Evolutionary conservation across 1,140 invertebrate genomes (phyloP).

Genomic region (Linepithema humile): DNA sequence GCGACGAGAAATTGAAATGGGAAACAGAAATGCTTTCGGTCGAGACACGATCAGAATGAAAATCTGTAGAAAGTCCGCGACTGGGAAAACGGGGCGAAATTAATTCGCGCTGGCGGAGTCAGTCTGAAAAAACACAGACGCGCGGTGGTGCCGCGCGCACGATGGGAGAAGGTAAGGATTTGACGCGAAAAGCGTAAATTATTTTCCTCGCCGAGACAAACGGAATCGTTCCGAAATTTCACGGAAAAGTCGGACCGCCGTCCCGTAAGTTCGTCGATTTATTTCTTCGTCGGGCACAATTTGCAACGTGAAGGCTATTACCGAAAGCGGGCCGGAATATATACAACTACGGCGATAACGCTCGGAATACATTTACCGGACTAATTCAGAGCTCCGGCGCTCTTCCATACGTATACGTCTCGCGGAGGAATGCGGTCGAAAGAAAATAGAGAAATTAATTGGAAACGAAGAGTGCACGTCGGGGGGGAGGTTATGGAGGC

Average conservation of each 20-base stretch:
- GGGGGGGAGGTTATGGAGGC: neutral
- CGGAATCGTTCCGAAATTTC: conserved; percentile 12
- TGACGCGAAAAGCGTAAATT: conserved; percentile 39
- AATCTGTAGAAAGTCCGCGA: conserved; percentile 21
- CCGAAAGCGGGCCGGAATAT: neutral
- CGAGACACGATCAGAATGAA: conserved; percentile 33
- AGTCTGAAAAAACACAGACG: conserved; percentile 40
- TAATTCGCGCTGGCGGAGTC: conserved; percentile 28
- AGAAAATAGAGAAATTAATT: conserved; percentile 66
- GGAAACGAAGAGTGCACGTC: conserved; percentile 44
- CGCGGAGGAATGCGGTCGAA: conserved; percentile 33
- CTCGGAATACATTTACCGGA: conserved; percentile 45
- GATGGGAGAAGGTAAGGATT: neutral
- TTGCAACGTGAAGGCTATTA: conserved; percentile 41
- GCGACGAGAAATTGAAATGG: conserved; percentile 22
- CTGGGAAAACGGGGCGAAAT: conserved; percentile 25
- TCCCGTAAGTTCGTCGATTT: conserved; percentile 35
- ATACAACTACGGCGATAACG: conserved; percentile 32
- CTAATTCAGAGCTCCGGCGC: conserved; percentile 23
- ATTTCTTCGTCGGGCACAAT: conserved; percentile 33
- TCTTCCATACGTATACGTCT: neutral
- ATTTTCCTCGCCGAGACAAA: conserved; percentile 32
- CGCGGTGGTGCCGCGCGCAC: neutral
- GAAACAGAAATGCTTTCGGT: conserved; percentile 5
- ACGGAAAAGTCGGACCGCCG: conserved; percentile 11